These are phyloP conservation scores for Ectemnius lituratus DNA, from an alignment of 2,888 invertebrate species.

Conservation along the genomic window DNA sequence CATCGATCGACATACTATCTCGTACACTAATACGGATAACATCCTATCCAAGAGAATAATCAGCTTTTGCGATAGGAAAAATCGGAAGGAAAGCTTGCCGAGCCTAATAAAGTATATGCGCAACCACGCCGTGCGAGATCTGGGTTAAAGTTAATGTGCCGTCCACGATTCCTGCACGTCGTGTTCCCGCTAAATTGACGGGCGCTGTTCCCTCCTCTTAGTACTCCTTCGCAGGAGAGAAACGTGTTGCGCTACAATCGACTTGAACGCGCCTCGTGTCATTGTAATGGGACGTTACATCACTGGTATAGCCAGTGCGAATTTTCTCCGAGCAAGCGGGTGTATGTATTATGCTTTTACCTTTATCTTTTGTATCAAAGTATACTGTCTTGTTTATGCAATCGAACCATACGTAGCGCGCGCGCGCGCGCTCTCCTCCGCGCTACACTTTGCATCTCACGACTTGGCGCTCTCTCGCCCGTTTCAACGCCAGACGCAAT, in stretches of 20 bases:
- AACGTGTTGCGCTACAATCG: constrained; percentile 2
- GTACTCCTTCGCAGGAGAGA: not conserved
- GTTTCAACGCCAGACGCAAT: constrained; percentile 36
- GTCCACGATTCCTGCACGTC: not conserved
- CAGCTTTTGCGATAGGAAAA: no score
- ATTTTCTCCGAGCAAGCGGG: constrained; percentile 34
- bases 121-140: not conserved
- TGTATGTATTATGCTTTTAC: constrained; percentile 12
- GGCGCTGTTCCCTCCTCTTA: not conserved
- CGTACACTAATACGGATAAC: no score
- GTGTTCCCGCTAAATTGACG: not conserved
- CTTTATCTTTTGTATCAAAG: not conserved
- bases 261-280: constrained; percentile 14
- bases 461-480: not conserved
- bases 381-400: not conserved
- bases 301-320: constrained; percentile 26
- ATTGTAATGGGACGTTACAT: not conserved
- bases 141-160: not conserved
- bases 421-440: no score
- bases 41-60: no score
- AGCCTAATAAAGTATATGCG: no score
- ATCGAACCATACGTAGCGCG: not conserved
- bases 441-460: not conserved
- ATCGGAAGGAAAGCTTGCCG: no score
- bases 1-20: no score